phyloP scores from a whole-genome alignment of 1,140 invertebrate genomes.

The Diploscapter pachys region DNA sequence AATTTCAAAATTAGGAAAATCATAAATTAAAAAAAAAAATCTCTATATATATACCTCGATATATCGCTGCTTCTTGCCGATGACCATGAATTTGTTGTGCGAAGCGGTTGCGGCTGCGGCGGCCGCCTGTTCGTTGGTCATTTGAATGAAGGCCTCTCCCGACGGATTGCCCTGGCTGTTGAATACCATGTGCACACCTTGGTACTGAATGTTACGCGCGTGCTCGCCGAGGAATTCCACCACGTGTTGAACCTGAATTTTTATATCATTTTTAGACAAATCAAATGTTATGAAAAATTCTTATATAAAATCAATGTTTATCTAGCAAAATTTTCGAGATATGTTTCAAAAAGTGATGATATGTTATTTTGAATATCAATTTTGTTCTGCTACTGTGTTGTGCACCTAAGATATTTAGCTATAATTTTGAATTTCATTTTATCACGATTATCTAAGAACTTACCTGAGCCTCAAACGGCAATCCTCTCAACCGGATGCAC shows the following conservation, averaged over 20 bases:
- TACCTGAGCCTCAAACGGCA: constrained; percentile 82
- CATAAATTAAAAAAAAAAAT: too few relatives aligned
- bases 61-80: constrained; percentile 80
- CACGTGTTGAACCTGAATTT: constrained; percentile 80
- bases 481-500: constrained; percentile 85
- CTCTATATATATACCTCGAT: constrained; percentile 13
- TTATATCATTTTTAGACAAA: not conserved
- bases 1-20: too few relatives aligned
- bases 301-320: not conserved
- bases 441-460: constrained; percentile 14
- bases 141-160: constrained; percentile 98
- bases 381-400: not conserved
- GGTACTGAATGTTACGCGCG: constrained; percentile 91
- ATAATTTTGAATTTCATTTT: constrained; percentile 57
- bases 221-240: constrained; percentile 93
- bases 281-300: not conserved
- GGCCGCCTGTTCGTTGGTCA: constrained; percentile 89
- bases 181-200: constrained; percentile 67
- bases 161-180: constrained; percentile 77
- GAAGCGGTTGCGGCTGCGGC: constrained; percentile 79
- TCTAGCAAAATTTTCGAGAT: too few relatives aligned
- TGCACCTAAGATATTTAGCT: not conserved
- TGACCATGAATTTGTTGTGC: constrained; percentile 92
- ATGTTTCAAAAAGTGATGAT: not conserved
- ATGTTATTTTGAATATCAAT: not conserved